phyloP scores from a whole-genome alignment of 2,113 vertebrate species.

The Cathartes aura region DNA sequence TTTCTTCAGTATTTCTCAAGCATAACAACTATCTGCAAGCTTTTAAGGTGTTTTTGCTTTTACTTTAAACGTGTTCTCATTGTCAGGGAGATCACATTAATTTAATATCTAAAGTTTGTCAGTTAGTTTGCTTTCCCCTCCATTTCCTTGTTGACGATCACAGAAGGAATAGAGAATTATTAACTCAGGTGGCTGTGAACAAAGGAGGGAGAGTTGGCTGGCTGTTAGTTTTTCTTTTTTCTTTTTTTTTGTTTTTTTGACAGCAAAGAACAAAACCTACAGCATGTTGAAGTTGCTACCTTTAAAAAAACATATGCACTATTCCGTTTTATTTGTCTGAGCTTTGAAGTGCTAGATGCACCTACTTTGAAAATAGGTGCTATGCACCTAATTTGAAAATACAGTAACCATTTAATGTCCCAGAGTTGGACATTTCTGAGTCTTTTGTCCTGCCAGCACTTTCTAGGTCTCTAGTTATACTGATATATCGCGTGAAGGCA shows the following conservation, averaged over 20 bases:
- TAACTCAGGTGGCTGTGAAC: not conserved
- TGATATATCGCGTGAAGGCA: rapidly evolving
- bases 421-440: not conserved
- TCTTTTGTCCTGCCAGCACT: not conserved
- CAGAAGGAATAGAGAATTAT: not conserved
- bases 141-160: not conserved
- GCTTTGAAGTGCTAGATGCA: not conserved
- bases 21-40: not conserved
- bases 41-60: not conserved
- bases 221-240: not conserved
- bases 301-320: not conserved
- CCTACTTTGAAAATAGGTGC: not conserved
- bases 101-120: not conserved
- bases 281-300: rapidly evolving
- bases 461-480: not conserved
- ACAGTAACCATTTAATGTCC: not conserved
- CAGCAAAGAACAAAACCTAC: not conserved
- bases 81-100: not conserved
- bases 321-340: not conserved
- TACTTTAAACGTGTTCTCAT: not conserved
- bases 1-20: not conserved
- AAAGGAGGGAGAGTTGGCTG: not conserved
- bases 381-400: not conserved
- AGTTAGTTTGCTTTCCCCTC: not conserved
- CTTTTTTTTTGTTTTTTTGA: rapidly evolving